phyloP scores from a whole-genome alignment of 2,888 invertebrate species.

The Drosophila sordidula region DNA sequence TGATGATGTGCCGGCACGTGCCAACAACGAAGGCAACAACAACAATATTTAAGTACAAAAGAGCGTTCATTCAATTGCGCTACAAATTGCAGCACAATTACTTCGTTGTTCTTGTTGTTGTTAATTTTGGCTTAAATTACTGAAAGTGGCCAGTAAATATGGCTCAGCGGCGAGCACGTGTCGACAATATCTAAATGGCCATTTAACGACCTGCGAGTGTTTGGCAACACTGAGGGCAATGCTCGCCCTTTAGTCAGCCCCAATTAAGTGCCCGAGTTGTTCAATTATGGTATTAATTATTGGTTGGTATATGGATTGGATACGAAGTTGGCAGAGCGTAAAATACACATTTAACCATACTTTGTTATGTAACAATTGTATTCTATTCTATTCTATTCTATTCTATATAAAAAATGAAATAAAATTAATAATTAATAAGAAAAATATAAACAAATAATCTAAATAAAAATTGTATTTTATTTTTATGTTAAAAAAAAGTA shows the following conservation, averaged over 20 bases:
- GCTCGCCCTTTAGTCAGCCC: neutral
- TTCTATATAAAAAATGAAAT: too few relatives aligned
- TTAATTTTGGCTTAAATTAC: slow-evolving; percentile 44
- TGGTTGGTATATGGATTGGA: neutral
- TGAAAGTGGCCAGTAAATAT: slow-evolving; percentile 39
- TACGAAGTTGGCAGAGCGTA: neutral
- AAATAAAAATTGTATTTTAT: too few relatives aligned
- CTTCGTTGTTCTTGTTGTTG: slow-evolving; percentile 14
- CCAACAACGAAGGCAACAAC: slow-evolving; percentile 29
- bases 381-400: too few relatives aligned
- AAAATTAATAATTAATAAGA: too few relatives aligned
- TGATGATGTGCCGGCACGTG: slow-evolving; percentile 66
- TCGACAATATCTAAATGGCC: slow-evolving; percentile 36
- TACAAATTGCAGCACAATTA: slow-evolving; percentile 67
- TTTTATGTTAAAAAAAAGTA: too few relatives aligned
- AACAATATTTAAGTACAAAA: slow-evolving; percentile 11
- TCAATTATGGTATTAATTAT: slow-evolving; percentile 1
- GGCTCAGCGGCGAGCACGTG: slow-evolving; percentile 53
- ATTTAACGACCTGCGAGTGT: slow-evolving; percentile 31
- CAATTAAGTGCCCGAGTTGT: slow-evolving; percentile 6
- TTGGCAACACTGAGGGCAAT: slow-evolving; percentile 1
- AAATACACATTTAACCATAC: too few relatives aligned
- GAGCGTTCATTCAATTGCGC: slow-evolving; percentile 47
- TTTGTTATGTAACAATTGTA: too few relatives aligned
- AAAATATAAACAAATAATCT: too few relatives aligned